Percentiles rank a stretch among this genome's conserved stretches.
These are phyloP conservation scores for Ichneumoninae sp. DNA, from an alignment of 2,888 invertebrate species.

Conservation along the genomic window DNA sequence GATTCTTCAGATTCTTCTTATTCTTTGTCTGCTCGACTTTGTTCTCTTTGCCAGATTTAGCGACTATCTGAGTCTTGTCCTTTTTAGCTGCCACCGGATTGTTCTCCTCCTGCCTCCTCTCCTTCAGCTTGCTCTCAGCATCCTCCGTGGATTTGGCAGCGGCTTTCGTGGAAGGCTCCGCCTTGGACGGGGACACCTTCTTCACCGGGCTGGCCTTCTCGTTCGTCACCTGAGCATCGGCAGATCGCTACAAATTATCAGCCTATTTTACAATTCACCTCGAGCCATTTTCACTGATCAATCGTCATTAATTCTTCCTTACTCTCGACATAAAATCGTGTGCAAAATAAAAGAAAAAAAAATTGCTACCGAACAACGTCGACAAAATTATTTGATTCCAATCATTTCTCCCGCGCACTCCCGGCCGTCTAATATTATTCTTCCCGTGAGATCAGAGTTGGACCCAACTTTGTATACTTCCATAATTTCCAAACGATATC, in stretches of 20 bases:
- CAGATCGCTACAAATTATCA: conserved; percentile 86
- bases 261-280: background rate
- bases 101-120: conserved; percentile 85
- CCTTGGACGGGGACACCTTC: conserved; percentile 13
- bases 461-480: background rate
- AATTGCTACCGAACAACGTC: background rate
- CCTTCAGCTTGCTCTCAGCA: conserved; percentile 84
- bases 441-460: background rate
- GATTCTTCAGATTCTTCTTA: conserved; percentile 87
- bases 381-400: background rate
- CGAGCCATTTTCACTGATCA: background rate
- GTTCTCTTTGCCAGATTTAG: conserved; percentile 83
- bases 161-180: conserved; percentile 85
- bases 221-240: conserved; percentile 87
- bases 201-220: conserved; percentile 85
- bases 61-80: conserved; percentile 75
- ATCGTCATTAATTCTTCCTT: background rate
- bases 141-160: conserved; percentile 83
- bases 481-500: background rate
- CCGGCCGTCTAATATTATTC: background rate
- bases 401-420: background rate
- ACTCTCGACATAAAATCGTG: background rate
- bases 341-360: background rate
- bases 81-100: conserved; percentile 82
- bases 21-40: conserved; percentile 86